phyloP scores from a whole-genome alignment of 2,797 vertebrate species.

The Acipenser ruthenus region DNA sequence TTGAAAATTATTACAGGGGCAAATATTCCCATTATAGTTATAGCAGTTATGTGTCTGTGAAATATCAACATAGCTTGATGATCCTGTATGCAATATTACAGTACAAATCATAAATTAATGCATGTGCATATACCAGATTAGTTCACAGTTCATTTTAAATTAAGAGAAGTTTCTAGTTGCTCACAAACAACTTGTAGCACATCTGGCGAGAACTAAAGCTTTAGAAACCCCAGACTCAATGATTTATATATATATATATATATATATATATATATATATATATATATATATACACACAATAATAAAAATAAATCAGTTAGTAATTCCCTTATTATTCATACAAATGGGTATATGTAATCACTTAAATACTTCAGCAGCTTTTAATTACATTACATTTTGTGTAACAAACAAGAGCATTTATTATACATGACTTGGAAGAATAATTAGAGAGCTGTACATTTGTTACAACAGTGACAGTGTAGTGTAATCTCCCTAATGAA shows the following conservation, averaged over 20 bases:
- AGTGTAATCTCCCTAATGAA: constrained; percentile 64
- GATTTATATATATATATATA: background rate
- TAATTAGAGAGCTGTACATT: constrained; percentile 52
- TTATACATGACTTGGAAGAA: constrained; percentile 52
- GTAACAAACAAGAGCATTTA: constrained; percentile 59
- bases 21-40: constrained; percentile 28
- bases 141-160: too few relatives aligned
- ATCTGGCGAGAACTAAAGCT: background rate
- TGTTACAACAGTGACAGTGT: constrained; percentile 57
- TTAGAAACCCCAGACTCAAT: background rate
- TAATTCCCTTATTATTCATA: constrained; percentile 38
- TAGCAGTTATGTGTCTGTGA: constrained; percentile 21
- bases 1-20: constrained; percentile 57
- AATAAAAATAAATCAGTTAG: constrained; percentile 31
- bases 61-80: too few relatives aligned
- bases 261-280: too few relatives aligned
- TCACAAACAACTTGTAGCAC: background rate
- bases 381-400: constrained; percentile 63
- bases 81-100: too few relatives aligned
- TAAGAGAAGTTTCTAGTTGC: background rate
- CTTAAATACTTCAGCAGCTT: constrained; percentile 60
- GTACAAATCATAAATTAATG: too few relatives aligned
- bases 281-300: background rate
- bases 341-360: constrained; percentile 42
- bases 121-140: too few relatives aligned